Base-by-base conservation (phyloP, 2,888 invertebrate genomes). In the Clunio marinus region DNA sequence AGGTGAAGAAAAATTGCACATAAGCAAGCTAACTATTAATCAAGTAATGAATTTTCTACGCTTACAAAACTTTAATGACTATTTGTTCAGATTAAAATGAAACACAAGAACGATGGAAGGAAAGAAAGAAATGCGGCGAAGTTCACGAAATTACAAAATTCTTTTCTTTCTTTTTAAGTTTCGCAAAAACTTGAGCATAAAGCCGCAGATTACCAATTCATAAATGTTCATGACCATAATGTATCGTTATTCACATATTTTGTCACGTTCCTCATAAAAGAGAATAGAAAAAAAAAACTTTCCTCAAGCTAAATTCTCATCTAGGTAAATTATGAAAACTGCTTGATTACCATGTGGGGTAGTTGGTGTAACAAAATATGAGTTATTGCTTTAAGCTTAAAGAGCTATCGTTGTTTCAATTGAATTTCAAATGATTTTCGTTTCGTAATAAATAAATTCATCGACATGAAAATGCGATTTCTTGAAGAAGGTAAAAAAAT, bases 351-450 rank as follows among this genome's bases (percentile, higher is more conserved):
- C n/a, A n/a, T n/a, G n/a, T n/a, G n/a, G n/a, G n/a, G n/a, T n/a
- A n/a, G n/a, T n/a, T n/a, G n/a, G n/a, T n/a, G n/a, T n/a, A n/a
- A n/a, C n/a, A n/a, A n/a, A n/a, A n/a, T n/a, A n/a, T n/a, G n/a
- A n/a, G n/a, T n/a, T n/a, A n/a, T n/a, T n/a, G n/a, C n/a, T n/a
- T n/a, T n/a, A n/a, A n/a, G n/a, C n/a, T n/a, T n/a, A n/a, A 41
- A 37, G 62, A 37, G 20, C 37, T 62, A 62, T 62, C 24, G 41
- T 41, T 20, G 22, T 22, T 32, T 62, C 62, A 41, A 62, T 37
- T 62, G 62, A 62, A 62, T 62, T 62, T 62, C 62, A 41, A 62
- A 62, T 59, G 41, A 41, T 41, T 41, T 51, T 51, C 51, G 2
- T 17, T 51, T 59, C 32, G 20, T 35, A 27, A 60, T 60, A 60